Conservation (phyloP, 2,113 vertebrate species). For the Lates calcarifer region DNA sequence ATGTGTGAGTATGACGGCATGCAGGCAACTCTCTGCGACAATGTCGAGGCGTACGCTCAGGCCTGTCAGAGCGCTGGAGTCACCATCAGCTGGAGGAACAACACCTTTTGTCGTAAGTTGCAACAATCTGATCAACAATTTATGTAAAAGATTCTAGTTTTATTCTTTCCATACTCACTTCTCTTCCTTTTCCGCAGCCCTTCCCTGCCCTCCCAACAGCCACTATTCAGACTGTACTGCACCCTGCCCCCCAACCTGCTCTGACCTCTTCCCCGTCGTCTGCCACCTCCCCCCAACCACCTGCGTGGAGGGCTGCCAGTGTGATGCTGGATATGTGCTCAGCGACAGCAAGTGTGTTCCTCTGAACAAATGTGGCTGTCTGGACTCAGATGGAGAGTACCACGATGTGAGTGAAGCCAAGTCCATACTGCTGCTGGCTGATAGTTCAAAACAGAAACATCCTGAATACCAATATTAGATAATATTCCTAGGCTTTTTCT, state of each 20-base stretch:
- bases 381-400: slow-evolving; percentile 72
- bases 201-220: slow-evolving; percentile 84
- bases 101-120: slow-evolving; percentile 89
- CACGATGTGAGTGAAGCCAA: slow-evolving; percentile 82
- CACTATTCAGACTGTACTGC: slow-evolving; percentile 85
- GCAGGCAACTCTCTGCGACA: slow-evolving; percentile 83
- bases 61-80: slow-evolving; percentile 85
- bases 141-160: rapidly evolving
- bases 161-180: background rate
- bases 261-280: slow-evolving; percentile 83
- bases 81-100: slow-evolving; percentile 88
- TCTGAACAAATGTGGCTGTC: slow-evolving; percentile 84
- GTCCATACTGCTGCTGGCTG: background rate
- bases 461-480: background rate
- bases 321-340: slow-evolving; percentile 83
- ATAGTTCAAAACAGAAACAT: background rate
- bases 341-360: slow-evolving; percentile 83
- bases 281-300: slow-evolving; percentile 78
- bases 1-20: slow-evolving; percentile 87
- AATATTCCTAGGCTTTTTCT: too few species aligned
- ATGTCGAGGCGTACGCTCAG: slow-evolving; percentile 85
- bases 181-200: slow-evolving; percentile 72
- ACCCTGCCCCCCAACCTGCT: slow-evolving; percentile 86
- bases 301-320: slow-evolving; percentile 88
- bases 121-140: background rate